phyloP scores from a whole-genome alignment of 2,797 vertebrate genomes.

The Fundulus diaphanus region DNA sequence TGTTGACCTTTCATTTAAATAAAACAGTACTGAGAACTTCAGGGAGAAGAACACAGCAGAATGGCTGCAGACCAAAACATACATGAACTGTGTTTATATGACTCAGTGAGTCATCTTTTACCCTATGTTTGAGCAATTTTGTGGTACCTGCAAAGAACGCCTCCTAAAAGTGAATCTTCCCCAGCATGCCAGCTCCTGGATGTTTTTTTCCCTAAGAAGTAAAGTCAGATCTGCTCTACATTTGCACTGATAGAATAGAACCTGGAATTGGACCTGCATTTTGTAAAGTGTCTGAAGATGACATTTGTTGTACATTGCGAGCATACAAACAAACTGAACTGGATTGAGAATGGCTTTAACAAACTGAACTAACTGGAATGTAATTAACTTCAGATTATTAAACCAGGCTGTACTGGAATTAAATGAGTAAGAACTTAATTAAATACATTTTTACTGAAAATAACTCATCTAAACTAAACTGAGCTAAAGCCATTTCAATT shows the following conservation, averaged over 20 bases:
- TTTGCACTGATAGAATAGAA: not conserved
- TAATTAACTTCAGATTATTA: not conserved
- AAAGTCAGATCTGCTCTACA: not conserved
- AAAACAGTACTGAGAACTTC: slow-evolving; percentile 47
- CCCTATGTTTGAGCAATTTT: slow-evolving; percentile 31
- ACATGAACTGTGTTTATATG: slow-evolving; percentile 37
- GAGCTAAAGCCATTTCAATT: not conserved
- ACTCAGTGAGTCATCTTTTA: slow-evolving; percentile 42
- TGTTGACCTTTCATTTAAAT: slow-evolving; percentile 22
- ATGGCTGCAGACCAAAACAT: slow-evolving; percentile 53
- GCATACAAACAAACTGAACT: not conserved
- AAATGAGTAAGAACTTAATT: not conserved
- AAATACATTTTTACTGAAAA: not conserved
- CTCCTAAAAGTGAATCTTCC: slow-evolving; percentile 15
- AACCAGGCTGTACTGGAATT: not conserved
- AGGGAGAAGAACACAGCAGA: slow-evolving; percentile 48
- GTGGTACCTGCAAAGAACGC: slow-evolving; percentile 15
- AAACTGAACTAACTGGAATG: not conserved
- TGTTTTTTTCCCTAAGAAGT: slow-evolving; percentile 8
- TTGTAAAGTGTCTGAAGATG: not conserved
- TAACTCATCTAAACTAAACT: not conserved
- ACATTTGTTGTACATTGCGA: not conserved
- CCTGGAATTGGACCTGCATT: not conserved
- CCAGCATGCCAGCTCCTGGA: not conserved
- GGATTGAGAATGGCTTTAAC: too few species aligned